Evolutionary conservation across 1,140 invertebrate genomes (phyloP).

Genomic region (Camponotus vicinus): DNA sequence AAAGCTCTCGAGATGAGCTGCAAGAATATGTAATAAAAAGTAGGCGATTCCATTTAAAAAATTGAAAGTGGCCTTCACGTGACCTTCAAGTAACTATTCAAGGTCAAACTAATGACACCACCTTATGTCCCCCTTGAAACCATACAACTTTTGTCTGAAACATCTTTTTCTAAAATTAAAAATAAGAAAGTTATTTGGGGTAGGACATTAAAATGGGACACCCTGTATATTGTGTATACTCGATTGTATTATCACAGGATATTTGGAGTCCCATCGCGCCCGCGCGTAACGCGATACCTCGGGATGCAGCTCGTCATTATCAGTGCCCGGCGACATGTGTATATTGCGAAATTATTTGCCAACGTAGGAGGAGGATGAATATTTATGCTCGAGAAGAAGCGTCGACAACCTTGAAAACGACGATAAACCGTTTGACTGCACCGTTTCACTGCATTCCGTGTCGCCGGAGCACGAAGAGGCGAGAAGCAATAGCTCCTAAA

Average conservation of each 20-base stretch:
- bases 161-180: too few species aligned
- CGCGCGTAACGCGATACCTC: constrained; percentile 30
- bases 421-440: constrained; percentile 71
- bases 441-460: constrained; percentile 69
- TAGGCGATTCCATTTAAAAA: too few species aligned
- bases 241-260: constrained; percentile 22
- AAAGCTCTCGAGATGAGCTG: too few species aligned
- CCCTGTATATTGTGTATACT: too few species aligned
- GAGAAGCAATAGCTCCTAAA: neutral
- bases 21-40: too few species aligned
- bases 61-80: too few species aligned
- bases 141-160: too few species aligned
- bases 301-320: constrained; percentile 41
- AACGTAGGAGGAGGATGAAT: constrained; percentile 68
- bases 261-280: constrained; percentile 12
- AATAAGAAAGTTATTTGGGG: too few species aligned
- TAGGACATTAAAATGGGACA: too few species aligned
- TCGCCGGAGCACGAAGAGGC: constrained; percentile 23
- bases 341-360: constrained; percentile 63
- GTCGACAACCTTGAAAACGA: constrained; percentile 62
- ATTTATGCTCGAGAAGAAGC: constrained; percentile 68
- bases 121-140: too few species aligned
- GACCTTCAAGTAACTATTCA: too few species aligned
- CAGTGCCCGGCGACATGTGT: constrained; percentile 42
- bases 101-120: too few species aligned